Evolutionary conservation across 2,797 vertebrate species (phyloP).

Genomic region (Pyrocephalus nanus): DNA sequence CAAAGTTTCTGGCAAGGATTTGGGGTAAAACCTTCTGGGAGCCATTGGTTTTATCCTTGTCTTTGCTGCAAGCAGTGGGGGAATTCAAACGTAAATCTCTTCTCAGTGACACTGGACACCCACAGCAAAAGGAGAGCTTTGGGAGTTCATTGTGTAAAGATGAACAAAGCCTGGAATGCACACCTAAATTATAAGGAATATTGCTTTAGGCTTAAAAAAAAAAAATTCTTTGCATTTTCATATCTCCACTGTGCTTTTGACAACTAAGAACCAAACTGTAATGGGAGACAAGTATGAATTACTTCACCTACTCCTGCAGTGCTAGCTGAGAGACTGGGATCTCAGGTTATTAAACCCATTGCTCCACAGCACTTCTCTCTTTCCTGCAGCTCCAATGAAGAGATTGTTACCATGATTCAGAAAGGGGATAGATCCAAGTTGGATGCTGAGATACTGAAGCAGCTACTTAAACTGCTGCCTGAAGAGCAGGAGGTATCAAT

Average conservation of each 20-base stretch:
- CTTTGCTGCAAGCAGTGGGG: background rate
- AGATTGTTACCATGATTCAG: conserved; percentile 84
- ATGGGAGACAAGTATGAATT: background rate
- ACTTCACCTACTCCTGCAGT: background rate
- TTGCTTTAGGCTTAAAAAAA: background rate
- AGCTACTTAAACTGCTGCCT: conserved; percentile 91
- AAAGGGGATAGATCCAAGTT: conserved; percentile 84
- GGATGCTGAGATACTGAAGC: conserved; percentile 88
- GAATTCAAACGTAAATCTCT: background rate
- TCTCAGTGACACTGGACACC: background rate
- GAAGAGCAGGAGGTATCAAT: conserved; percentile 88
- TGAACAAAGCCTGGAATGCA: background rate
- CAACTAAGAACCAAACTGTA: background rate
- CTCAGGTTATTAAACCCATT: background rate
- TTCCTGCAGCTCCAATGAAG: conserved; percentile 82
- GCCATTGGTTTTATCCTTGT: background rate
- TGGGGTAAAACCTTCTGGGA: background rate
- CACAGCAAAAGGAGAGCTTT: background rate
- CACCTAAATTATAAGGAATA: background rate
- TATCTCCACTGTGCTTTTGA: background rate
- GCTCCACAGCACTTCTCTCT: background rate
- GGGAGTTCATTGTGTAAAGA: background rate
- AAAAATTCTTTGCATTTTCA: background rate
- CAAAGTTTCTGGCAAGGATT: background rate
- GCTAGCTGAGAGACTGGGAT: background rate